Evolutionary conservation across 2,888 invertebrate species (phyloP).

Genomic region (Chalcosyrphus nemorum): DNA sequence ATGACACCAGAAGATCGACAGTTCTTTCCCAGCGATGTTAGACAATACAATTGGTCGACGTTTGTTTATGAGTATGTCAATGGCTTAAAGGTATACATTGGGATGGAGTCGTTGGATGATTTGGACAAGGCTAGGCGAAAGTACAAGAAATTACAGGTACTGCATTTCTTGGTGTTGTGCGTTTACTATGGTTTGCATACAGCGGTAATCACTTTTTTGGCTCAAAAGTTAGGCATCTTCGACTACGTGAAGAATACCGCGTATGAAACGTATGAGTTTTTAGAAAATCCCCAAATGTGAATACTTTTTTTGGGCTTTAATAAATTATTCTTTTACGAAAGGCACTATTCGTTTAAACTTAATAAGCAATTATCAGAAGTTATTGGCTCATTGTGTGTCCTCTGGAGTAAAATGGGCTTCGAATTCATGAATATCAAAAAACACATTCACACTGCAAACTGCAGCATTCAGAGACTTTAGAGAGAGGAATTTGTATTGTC

Average conservation of each 20-base stretch:
- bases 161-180: slow-evolving; percentile 25
- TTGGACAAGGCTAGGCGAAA: background rate
- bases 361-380: too few relatives aligned
- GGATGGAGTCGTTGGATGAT: slow-evolving; percentile 50
- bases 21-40: slow-evolving; percentile 74
- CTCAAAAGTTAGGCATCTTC: slow-evolving; percentile 41
- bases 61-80: slow-evolving; percentile 64
- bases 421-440: too few relatives aligned
- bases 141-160: background rate
- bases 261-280: slow-evolving; percentile 31
- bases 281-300: slow-evolving; percentile 42
- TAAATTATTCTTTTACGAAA: too few relatives aligned
- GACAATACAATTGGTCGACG: slow-evolving; percentile 50
- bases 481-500: too few relatives aligned
- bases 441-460: too few relatives aligned
- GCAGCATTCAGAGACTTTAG: too few relatives aligned
- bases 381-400: too few relatives aligned
- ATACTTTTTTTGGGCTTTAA: too few relatives aligned
- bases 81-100: slow-evolving; percentile 71
- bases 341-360: too few relatives aligned
- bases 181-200: slow-evolving; percentile 51
- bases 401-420: too few relatives aligned
- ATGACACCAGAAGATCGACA: slow-evolving; percentile 74
- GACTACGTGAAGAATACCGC: slow-evolving; percentile 17
- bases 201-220: slow-evolving; percentile 14